Percentiles rank a stretch among this genome's conserved stretches.
Evolutionary conservation across 1,140 invertebrate genomes (phyloP).

Genomic region (Trachelipus rathkii): DNA sequence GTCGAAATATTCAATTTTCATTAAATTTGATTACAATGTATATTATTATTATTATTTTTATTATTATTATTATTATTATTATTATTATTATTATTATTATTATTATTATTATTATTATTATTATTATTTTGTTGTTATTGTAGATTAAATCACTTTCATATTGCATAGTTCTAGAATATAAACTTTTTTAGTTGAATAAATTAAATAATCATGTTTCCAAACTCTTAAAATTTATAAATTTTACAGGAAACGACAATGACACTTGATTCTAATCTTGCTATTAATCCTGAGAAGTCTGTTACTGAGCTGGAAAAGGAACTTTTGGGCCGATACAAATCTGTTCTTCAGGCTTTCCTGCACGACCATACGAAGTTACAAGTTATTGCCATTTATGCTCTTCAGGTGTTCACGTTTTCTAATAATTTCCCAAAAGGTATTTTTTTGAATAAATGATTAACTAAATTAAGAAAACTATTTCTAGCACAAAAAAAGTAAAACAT

Average conservation of each 20-base stretch:
- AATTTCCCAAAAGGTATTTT: slow-evolving; percentile 78
- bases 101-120: background rate
- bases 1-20: background rate
- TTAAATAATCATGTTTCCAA: background rate
- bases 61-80: too few relatives aligned
- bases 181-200: background rate
- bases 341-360: slow-evolving; percentile 73
- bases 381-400: slow-evolving; percentile 85
- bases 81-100: too few relatives aligned
- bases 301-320: slow-evolving; percentile 83
- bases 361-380: slow-evolving; percentile 78
- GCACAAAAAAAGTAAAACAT: too few relatives aligned
- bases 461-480: too few relatives aligned
- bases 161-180: too few relatives aligned
- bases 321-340: slow-evolving; percentile 76
- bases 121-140: too few relatives aligned
- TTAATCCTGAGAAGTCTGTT: slow-evolving; percentile 67
- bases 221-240: slow-evolving; percentile 17
- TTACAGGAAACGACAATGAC: slow-evolving; percentile 62
- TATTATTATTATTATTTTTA: too few relatives aligned
- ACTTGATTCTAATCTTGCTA: slow-evolving; percentile 57
- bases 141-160: too few relatives aligned
- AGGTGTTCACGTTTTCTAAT: slow-evolving; percentile 77
- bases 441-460: too few relatives aligned
- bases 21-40: too few relatives aligned